Base-by-base conservation (phyloP, 2,888 invertebrate species). In the Apoderus coryli region DNA sequence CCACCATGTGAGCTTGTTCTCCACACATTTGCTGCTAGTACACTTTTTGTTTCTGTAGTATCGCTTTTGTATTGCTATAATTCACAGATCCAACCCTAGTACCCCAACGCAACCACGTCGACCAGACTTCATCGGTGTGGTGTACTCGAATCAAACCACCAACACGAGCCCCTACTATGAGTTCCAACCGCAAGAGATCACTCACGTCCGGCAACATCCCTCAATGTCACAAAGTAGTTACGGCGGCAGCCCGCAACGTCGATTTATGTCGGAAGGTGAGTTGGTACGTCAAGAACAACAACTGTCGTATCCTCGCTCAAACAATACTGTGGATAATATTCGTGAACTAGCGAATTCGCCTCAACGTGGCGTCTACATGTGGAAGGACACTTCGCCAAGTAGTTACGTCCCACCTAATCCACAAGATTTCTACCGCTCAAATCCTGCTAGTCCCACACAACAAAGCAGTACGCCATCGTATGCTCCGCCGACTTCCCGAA, bases 81-180 rank as follows among this genome's bases (percentile, higher is more conserved):
- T 53, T 47, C 65, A 60, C 73, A 86, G 86, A 74, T 86, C 86
- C 47, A 86, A 86, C 65, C 88, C 86, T 49, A 84, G 85, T 56
- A 86, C 86, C 52, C 88, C 88, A 50, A 86, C 86, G 50, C 82
- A 82, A 68, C 79, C 82, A 47, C 72, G 84, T 52, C 72, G 85
- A 45, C 85, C 85, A 35, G 85, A 85, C 63, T 86, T 85, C 64
- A 84, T 85, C 56, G 75, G 80, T 47, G 79, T 82, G 40, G 53
- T 54, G 16, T 52, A 55, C 38, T 48, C 58, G 36, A 59, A 59
- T 36, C 59, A 60, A 48, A 32, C 57, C 47, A 46, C 56, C 53
- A 31, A 36, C 10, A 40, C 41, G 16, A 44, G 42, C 35, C 53
- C 46, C 34, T 56, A 56, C 45, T 57, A 57, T 44, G 57, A 57